Evolutionary conservation across 2,113 vertebrate species (phyloP), one percentile per base, ranked within the genome.

Genomic region (Setophaga petechia): DNA sequence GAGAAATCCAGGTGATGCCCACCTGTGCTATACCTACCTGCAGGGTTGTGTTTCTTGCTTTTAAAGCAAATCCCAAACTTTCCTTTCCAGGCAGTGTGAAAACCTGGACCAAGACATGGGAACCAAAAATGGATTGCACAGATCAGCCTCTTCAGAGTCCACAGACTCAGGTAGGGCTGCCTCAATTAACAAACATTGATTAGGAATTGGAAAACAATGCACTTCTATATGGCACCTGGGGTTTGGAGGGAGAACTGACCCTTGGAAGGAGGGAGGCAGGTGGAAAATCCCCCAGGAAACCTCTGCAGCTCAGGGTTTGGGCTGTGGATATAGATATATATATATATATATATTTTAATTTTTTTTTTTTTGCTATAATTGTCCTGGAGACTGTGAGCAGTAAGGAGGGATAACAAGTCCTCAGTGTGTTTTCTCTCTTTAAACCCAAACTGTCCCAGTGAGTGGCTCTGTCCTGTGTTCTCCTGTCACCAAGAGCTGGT

Each of bases 81-180:
- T 94, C 78, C 46, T 72, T 97, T 95, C 15, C 90, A 98, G 98
- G 15, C 94, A 89, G 10, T 25, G 1, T 5, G 97, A 96, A 46
- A 92, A 46, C 19, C 2, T 47, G 2, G 80, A 93, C 39, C 95
- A 95, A 5, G 89, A 69, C 2, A 17, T 23, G 44, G 97, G 71
- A 43, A 79, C 3, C 83, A 96, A 83, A 83, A 97, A 17, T 5
- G 59, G 88, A 6, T 79, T 98, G 2, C 98, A 98, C 15, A 97
- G 98, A 91, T 96, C 94, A 3, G 89, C 76, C 2, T 98, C 98
- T 1, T 97, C 97, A 0, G 98, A 98, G 58, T 98, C 98, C 2
- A 97, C 98, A 0, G 98, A 98, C 81, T 98, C 98, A 95, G 98
- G 98, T 98, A 80, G 1, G 41, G 28, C 17, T 33, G 27, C 15